Percentiles rank a stretch among this genome's conserved stretches.
phyloP scores from a whole-genome alignment of 2,113 vertebrate genomes.

The Lota lota region DNA sequence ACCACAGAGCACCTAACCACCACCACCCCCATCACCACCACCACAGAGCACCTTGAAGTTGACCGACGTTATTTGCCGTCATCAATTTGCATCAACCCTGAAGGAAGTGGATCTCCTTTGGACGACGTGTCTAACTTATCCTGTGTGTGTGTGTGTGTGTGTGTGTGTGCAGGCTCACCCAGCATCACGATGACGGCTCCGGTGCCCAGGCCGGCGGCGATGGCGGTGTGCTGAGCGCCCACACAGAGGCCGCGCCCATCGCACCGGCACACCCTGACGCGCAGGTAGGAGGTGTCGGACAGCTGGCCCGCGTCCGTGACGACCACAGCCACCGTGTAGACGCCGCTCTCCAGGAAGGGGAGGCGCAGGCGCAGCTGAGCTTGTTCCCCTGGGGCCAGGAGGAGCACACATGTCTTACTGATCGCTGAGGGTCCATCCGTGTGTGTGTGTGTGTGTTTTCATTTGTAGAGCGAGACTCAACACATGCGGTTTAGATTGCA shows the following conservation, averaged over 20 bases:
- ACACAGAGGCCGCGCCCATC: slow-evolving; percentile 94
- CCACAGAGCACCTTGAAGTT: no score
- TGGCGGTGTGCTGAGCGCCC: slow-evolving; percentile 86
- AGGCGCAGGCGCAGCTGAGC: slow-evolving; percentile 88
- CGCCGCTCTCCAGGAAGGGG: slow-evolving; percentile 85
- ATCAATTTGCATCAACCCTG: no score
- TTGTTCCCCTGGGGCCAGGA: slow-evolving; percentile 77
- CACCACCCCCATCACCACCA: no score
- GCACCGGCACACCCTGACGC: slow-evolving; percentile 95
- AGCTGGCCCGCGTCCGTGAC: slow-evolving; percentile 96
- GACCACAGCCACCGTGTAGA: slow-evolving; percentile 89
- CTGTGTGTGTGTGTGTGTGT: not conserved
- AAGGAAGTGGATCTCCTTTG: no score
- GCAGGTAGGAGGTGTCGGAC: slow-evolving; percentile 87
- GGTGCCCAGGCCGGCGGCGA: slow-evolving; percentile 89
- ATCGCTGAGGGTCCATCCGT: no score
- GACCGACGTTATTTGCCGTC: no score
- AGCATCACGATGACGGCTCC: slow-evolving; percentile 95
- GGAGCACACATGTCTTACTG: not conserved
- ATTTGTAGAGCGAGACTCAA: no score
- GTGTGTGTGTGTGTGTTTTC: no score
- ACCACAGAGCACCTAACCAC: no score
- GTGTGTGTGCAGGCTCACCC: slow-evolving; percentile 73
- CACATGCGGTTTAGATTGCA: no score
- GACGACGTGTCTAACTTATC: no score